These are phyloP conservation scores for Capitella teleta DNA, from an alignment of 1,140 invertebrate species.

Conservation along the genomic window DNA sequence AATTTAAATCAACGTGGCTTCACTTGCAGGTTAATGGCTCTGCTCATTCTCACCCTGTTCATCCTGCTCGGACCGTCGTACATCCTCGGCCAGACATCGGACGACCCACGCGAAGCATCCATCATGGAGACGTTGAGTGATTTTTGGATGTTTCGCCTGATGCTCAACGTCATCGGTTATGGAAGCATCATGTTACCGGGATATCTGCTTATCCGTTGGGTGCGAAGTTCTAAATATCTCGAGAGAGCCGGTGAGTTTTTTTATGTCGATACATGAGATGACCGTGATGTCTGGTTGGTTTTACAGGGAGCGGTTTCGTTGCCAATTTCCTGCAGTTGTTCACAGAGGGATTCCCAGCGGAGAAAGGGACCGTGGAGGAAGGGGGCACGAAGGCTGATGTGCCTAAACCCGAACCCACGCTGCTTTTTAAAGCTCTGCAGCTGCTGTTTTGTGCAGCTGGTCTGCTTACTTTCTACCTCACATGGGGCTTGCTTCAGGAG, in stretches of 20 bases:
- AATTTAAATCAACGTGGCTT: no score
- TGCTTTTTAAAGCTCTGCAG: constrained; percentile 14
- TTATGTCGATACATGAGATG: background rate
- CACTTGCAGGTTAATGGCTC: background rate
- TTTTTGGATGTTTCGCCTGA: constrained; percentile 61
- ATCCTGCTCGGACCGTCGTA: background rate
- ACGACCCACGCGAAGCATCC: background rate
- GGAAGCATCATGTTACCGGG: constrained; percentile 75
- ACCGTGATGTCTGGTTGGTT: background rate
- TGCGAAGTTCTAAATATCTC: constrained; percentile 66
- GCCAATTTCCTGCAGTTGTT: constrained; percentile 44
- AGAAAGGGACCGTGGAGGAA: constrained; percentile 24
- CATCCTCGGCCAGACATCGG: background rate
- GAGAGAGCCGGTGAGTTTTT: constrained; percentile 58
- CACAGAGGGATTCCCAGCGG: constrained; percentile 48
- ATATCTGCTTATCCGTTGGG: constrained; percentile 70
- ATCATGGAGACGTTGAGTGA: no score
- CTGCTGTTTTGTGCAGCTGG: constrained; percentile 73
- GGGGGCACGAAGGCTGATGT: constrained; percentile 15
- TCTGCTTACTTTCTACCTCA: constrained; percentile 77
- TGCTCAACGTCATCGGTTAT: constrained; percentile 76
- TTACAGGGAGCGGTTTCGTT: background rate
- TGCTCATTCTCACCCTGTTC: background rate
- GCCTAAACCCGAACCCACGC: constrained; percentile 11
- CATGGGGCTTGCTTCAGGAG: constrained; percentile 70